phyloP scores from a whole-genome alignment of 2,797 vertebrate species.

The Uromys caudimaculatus region DNA sequence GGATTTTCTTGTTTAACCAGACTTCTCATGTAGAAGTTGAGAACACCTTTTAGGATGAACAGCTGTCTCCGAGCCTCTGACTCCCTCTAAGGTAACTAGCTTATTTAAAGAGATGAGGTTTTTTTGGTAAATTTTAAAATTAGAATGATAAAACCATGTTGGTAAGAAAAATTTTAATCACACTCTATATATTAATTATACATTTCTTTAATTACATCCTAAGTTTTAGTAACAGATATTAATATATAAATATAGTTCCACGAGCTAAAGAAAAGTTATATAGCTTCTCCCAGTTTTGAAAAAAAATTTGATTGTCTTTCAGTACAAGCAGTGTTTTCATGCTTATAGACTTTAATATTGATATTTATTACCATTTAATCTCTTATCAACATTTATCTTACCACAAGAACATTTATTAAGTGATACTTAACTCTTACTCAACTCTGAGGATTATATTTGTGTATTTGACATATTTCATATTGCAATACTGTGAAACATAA shows the following conservation, averaged over 20 bases:
- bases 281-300: background rate
- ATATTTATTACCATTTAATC: background rate
- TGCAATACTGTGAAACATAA: background rate
- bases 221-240: background rate
- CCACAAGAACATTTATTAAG: background rate
- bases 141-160: background rate
- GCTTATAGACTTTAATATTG: background rate
- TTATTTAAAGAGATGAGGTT: background rate
- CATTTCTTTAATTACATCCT: background rate
- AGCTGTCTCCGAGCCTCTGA: background rate
- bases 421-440: background rate
- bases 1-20: background rate
- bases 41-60: background rate
- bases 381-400: background rate
- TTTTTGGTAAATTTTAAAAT: background rate
- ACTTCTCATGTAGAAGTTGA: background rate
- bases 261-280: background rate
- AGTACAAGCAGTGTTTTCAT: background rate
- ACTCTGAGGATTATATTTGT: background rate
- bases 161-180: background rate
- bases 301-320: background rate
- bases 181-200: background rate
- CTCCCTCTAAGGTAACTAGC: background rate
- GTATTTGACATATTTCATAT: background rate
- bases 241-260: background rate